Evolutionary conservation across 2,797 vertebrate genomes (phyloP), one percentile per base, ranked within the genome.

Genomic region (Muscicapa comitata): DNA sequence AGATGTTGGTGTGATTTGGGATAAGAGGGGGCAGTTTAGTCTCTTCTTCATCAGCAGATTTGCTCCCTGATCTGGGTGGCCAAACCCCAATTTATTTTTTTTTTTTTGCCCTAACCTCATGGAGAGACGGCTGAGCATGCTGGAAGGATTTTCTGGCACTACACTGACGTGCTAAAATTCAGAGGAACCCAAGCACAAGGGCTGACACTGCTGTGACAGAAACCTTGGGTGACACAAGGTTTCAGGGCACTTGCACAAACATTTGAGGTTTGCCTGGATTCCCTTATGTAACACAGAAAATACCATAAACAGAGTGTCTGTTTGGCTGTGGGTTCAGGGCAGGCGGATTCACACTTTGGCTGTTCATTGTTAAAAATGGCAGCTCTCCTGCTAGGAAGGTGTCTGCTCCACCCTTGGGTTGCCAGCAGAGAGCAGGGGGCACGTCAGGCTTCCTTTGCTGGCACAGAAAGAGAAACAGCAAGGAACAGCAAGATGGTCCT

Each of bases 161-260:
- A 12, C 18, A 8, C 1, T 4, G 10, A 23, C 9, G 0, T 4
- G 29, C 4, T 50, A 45, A 78, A 74, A 29, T 33, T 10, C 11
- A 3, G 20, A 65, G 31, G 38, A 63, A 42, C 37, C 42, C 68
- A 65, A 59, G 28, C 19, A 20, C 13, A 9, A 37, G 72, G 26
- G 20, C 33, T 76, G 29, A 6, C 24, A 35, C 2, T 11, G 3
- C 13, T 17, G 2, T 2, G 33, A 50, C 45, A 59, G 61, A 35
- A 58, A 47, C 43, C 47, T 55, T 7, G 18, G 31, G 24, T 50
- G 53, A 35, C 7, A 3, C 7, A 5, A 78, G 17, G 24, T 38
- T 78, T 59, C 19, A 15, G 35, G 29, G 40, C 9, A 10, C 65
- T 71, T 51, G 33, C 17, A 47, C 51, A 42, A 10, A 11, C 16